Percentiles rank a stretch among this genome's conserved stretches.
Conservation (phyloP, 1,140 invertebrate genomes). For the Drosophila baimaii region DNA sequence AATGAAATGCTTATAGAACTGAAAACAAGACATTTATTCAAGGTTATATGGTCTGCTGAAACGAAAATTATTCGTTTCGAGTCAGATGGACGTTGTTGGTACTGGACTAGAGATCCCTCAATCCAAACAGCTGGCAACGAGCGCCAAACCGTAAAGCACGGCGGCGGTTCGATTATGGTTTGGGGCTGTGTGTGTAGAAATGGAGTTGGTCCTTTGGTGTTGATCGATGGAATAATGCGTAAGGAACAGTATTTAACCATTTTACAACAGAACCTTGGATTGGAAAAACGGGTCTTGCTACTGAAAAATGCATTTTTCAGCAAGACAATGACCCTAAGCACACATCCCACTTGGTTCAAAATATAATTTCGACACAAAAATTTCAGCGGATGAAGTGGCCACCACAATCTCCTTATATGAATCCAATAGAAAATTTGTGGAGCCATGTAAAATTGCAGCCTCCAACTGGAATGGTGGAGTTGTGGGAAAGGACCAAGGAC, state of each 20-base stretch:
- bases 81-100: too few species aligned
- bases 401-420: not conserved
- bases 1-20: too few species aligned
- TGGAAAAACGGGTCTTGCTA: not conserved
- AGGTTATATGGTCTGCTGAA: too few species aligned
- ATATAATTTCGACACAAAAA: not conserved
- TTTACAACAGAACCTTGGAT: too few species aligned
- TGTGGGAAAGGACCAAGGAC: too few species aligned
- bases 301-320: not conserved
- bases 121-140: too few species aligned
- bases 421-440: not conserved
- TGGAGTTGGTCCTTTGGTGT: not conserved
- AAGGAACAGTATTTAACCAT: too few species aligned
- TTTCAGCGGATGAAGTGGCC: not conserved
- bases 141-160: not conserved
- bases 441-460: too few species aligned
- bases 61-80: too few species aligned
- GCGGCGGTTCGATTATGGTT: not conserved
- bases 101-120: too few species aligned
- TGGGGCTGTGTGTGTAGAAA: not conserved
- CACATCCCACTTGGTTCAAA: not conserved
- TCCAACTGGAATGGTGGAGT: too few species aligned
- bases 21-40: too few species aligned
- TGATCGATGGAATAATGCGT: not conserved
- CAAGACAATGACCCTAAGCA: not conserved